phyloP scores from a whole-genome alignment of 2,797 vertebrate genomes.

The Taeniopygia guttata region DNA sequence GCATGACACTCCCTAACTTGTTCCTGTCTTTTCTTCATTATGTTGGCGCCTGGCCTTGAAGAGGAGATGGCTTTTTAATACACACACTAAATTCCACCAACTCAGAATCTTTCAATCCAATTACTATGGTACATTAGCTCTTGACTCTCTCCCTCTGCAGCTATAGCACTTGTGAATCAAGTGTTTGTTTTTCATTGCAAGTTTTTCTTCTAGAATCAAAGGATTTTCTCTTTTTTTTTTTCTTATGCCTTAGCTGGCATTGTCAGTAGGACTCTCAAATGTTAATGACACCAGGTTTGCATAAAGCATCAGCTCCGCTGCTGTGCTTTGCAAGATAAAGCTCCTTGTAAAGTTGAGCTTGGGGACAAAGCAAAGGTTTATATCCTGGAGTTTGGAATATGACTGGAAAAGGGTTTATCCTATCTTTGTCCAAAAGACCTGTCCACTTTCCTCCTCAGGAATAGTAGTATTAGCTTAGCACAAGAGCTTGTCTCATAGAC shows the following conservation, averaged over 20 bases:
- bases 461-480: background rate
- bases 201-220: slow-evolving; percentile 36
- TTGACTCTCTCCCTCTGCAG: slow-evolving; percentile 42
- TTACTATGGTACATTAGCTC: slow-evolving; percentile 68
- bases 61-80: slow-evolving; percentile 61
- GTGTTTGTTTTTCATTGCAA: slow-evolving; percentile 55
- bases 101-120: slow-evolving; percentile 64
- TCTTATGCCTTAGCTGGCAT: background rate
- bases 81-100: slow-evolving; percentile 59
- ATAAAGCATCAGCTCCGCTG: background rate
- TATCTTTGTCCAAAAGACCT: background rate
- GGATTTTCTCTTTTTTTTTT: background rate
- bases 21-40: slow-evolving; percentile 55
- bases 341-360: background rate
- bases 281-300: background rate
- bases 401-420: background rate
- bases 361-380: background rate
- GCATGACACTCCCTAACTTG: slow-evolving; percentile 8
- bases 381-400: background rate
- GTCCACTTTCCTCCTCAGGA: background rate
- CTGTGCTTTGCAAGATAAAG: slow-evolving; percentile 8
- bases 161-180: slow-evolving; percentile 43
- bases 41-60: slow-evolving; percentile 45
- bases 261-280: slow-evolving; percentile 2
- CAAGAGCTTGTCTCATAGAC: background rate